phyloP scores from a whole-genome alignment of 2,113 vertebrate species.

The Dascyllus trimaculatus region DNA sequence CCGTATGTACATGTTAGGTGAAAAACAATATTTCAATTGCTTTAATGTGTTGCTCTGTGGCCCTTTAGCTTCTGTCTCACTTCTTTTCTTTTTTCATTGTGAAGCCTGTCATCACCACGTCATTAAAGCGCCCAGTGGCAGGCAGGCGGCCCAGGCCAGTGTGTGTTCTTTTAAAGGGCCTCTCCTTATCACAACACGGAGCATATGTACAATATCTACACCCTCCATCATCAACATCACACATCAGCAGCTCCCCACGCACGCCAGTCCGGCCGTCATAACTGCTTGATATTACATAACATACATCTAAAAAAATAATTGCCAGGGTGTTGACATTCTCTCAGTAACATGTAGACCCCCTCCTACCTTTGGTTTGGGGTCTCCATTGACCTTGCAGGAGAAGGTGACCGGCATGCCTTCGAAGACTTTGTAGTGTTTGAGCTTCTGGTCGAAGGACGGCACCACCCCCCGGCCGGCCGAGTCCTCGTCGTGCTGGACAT shows the following conservation, averaged over 20 bases:
- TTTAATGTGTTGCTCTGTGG: background rate
- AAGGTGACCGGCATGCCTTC: slow-evolving; percentile 98
- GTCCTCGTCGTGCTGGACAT: slow-evolving; percentile 88
- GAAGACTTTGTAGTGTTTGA: slow-evolving; percentile 97
- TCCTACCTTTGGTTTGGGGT: slow-evolving; percentile 95
- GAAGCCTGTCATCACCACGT: slow-evolving; percentile 61
- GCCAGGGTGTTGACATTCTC: background rate
- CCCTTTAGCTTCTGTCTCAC: background rate
- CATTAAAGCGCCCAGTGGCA: slow-evolving; percentile 44
- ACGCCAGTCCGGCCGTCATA: background rate
- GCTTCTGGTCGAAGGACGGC: slow-evolving; percentile 91
- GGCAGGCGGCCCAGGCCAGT: background rate
- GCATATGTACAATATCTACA: slow-evolving; percentile 35
- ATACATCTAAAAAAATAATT: background rate
- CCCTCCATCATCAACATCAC: slow-evolving; percentile 51
- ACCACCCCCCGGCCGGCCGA: slow-evolving; percentile 77
- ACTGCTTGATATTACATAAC: slow-evolving; percentile 1
- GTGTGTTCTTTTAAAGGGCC: slow-evolving; percentile 24
- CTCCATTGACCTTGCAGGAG: slow-evolving; percentile 92
- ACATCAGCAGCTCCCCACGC: slow-evolving; percentile 41
- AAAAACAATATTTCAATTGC: no score
- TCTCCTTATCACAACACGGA: slow-evolving; percentile 49
- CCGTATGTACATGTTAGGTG: no score
- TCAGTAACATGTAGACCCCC: slow-evolving; percentile 4
- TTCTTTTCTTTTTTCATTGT: slow-evolving; percentile 5